A percentile compares a stretch with the other conserved stretches of the same genome.
Conservation (phyloP, 2,797 vertebrate species). For the Pipistrellus nathusii region DNA sequence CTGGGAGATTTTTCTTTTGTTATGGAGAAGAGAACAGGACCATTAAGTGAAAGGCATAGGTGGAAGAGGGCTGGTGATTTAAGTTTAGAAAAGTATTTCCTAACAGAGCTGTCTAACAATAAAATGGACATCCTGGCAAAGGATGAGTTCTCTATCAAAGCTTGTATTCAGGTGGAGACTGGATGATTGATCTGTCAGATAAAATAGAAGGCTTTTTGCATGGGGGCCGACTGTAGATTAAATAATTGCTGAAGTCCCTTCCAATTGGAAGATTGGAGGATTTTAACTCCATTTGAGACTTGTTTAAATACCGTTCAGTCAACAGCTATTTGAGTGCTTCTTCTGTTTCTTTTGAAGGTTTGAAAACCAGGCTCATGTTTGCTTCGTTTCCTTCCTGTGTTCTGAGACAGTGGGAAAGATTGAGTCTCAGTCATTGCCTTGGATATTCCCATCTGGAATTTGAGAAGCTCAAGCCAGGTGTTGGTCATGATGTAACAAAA, state of each 20-base stretch:
- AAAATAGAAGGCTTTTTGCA: background rate
- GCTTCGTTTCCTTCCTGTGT: background rate
- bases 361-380: slow-evolving; percentile 39
- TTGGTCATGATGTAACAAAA: slow-evolving; percentile 45
- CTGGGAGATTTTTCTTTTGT: slow-evolving; percentile 22
- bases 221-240: background rate
- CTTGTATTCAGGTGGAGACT: background rate
- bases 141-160: background rate
- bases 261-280: background rate
- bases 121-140: background rate
- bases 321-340: slow-evolving; percentile 20
- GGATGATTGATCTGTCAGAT: background rate
- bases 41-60: background rate
- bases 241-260: background rate
- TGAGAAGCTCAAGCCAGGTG: slow-evolving; percentile 34
- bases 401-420: background rate
- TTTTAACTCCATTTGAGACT: background rate
- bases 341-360: slow-evolving; percentile 45
- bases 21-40: background rate
- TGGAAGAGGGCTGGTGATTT: slow-evolving; percentile 10
- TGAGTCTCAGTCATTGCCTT: background rate
- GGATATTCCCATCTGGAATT: slow-evolving; percentile 49
- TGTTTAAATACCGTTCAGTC: background rate
- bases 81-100: slow-evolving; percentile 40
- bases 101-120: slow-evolving; percentile 2